phyloP scores from a whole-genome alignment of 2,888 invertebrate species.

The Schrankia costaestrigalis region DNA sequence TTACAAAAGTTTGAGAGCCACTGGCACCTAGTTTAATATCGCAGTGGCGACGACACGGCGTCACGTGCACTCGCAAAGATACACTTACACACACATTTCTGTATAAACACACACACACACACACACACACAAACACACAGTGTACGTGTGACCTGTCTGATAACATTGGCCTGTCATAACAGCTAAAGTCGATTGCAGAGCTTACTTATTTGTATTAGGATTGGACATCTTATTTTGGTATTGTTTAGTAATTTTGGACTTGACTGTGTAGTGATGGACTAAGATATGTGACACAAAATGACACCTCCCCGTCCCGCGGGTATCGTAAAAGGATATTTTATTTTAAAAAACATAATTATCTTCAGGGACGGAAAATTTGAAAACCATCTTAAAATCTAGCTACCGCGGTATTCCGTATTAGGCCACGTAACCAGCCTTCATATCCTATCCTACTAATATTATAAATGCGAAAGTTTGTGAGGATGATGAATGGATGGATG shows the following conservation, averaged over 20 bases:
- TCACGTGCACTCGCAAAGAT: slow-evolving; percentile 67
- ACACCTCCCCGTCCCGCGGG: too few species aligned
- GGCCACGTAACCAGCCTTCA: too few species aligned
- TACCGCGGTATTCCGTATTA: too few species aligned
- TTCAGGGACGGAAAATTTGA: too few species aligned
- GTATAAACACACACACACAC: slow-evolving; percentile 20
- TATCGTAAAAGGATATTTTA: too few species aligned
- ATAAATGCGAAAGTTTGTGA: too few species aligned
- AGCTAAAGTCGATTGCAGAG: slow-evolving; percentile 10
- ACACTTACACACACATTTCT: slow-evolving; percentile 60
- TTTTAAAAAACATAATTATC: too few species aligned
- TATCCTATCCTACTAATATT: too few species aligned
- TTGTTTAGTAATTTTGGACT: neutral
- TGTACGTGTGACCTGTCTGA: slow-evolving; percentile 46
- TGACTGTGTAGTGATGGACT: too few species aligned
- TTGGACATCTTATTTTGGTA: slow-evolving; percentile 5
- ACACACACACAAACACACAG: slow-evolving; percentile 19
- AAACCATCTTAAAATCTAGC: too few species aligned
- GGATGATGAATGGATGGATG: too few species aligned
- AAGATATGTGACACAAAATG: too few species aligned
- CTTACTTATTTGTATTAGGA: slow-evolving; percentile 13
- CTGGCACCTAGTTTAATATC: slow-evolving; percentile 68
- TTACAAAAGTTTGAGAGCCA: slow-evolving; percentile 35
- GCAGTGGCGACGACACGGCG: slow-evolving; percentile 64
- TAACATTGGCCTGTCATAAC: slow-evolving; percentile 24